A percentile compares a stretch with the other conserved stretches of the same genome.
phyloP scores from a whole-genome alignment of 2,888 invertebrate genomes.

The Andrena chrysosceles region DNA sequence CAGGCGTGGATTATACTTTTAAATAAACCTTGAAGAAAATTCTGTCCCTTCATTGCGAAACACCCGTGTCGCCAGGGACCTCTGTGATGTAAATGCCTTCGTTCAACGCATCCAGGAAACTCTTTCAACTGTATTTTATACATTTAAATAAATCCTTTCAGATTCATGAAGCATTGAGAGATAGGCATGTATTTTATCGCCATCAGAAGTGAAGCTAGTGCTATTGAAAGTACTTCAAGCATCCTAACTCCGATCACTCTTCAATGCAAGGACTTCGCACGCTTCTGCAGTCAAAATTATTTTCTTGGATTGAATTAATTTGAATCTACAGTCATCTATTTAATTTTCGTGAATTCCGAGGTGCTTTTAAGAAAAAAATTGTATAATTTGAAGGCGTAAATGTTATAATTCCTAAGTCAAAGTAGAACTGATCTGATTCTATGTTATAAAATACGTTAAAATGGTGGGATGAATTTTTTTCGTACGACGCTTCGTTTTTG shows the following conservation, averaged over 20 bases:
- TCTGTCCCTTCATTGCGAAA: background rate
- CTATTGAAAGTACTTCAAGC: background rate
- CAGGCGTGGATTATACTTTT: constrained; percentile 36
- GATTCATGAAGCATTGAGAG: background rate
- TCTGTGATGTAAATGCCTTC: constrained; percentile 40
- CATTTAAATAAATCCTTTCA: constrained; percentile 22
- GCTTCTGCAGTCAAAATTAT: too few species aligned
- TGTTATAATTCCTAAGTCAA: too few species aligned
- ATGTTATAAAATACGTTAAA: too few species aligned
- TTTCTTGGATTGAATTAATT: too few species aligned
- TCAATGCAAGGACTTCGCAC: too few species aligned
- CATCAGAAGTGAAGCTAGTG: background rate
- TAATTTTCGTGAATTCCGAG: too few species aligned
- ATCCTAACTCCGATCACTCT: background rate
- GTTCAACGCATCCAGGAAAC: constrained; percentile 11
- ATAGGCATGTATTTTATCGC: background rate
- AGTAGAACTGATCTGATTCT: too few species aligned
- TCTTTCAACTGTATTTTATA: constrained; percentile 4
- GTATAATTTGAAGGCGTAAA: too few species aligned
- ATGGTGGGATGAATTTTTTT: too few species aligned
- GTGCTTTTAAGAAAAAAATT: too few species aligned
- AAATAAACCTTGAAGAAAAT: constrained; percentile 18
- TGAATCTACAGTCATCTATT: too few species aligned
- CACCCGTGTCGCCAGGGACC: constrained; percentile 18
- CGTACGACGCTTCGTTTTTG: too few species aligned